These are phyloP conservation scores for Bombycilla garrulus DNA, from an alignment of 2,113 vertebrate genomes.

Conservation along the genomic window DNA sequence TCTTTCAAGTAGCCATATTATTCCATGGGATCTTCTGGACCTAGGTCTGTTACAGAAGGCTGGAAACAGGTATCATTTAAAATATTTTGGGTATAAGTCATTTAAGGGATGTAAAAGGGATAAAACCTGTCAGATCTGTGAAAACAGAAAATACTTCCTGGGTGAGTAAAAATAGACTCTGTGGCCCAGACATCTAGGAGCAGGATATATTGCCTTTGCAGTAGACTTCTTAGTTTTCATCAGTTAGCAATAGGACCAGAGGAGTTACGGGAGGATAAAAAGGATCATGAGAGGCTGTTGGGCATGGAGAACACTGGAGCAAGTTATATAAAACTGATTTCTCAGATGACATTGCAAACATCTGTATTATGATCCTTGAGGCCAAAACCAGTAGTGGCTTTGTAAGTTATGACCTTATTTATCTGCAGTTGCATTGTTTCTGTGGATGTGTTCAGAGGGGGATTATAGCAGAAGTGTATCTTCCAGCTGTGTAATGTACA, in stretches of 20 bases:
- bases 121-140: neutral
- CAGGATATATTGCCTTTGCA: neutral
- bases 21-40: neutral
- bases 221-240: neutral
- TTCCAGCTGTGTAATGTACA: constrained; percentile 51
- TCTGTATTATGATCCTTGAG: neutral
- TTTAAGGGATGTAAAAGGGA: neutral
- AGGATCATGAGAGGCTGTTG: neutral
- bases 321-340: neutral
- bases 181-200: neutral
- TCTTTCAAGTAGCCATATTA: neutral
- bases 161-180: neutral
- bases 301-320: neutral
- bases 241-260: neutral
- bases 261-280: neutral
- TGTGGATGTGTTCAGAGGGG: neutral
- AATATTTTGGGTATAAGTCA: neutral
- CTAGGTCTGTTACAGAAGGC: neutral
- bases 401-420: constrained; percentile 7
- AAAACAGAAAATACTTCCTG: neutral
- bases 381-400: neutral
- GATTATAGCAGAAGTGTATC: neutral
- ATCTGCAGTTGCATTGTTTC: neutral
- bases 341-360: neutral
- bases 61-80: neutral